Evolutionary conservation across 2,797 vertebrate species (phyloP), one percentile per base, ranked within the genome.

Genomic region (Psittacula derbiana): DNA sequence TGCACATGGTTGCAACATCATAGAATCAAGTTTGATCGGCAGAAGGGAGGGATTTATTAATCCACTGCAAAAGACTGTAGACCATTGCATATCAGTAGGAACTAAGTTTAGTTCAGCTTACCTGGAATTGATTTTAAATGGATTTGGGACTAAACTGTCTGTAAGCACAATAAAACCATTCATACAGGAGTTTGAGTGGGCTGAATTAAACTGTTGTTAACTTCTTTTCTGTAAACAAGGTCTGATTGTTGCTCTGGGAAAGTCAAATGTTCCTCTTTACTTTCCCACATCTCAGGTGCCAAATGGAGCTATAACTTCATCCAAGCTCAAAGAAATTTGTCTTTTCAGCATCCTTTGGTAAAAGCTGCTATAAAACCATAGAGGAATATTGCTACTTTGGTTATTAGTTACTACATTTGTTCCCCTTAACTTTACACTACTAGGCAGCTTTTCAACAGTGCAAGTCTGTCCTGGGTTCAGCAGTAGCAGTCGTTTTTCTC

Each of bases 181-280:
- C 58, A 80, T 73, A 76, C 89, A 91, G 49, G 53, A 73, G 14
- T 28, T 93, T 58, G 43, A 61, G 84, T 91, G 74, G 78, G 74
- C 71, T 85, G 90, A 93, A 46, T 83, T 74, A 67, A 92, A 64
- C 52, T 17, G 46, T 82, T 81, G 81, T 36, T 36, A 38, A 18
- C 1, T 47, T 60, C 50, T 46, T 53, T 73, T 27, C 43, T 93
- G 25, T 71, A 73, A 85, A 92, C 38, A 79, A 69, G 38, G 18
- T 53, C n/a, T 87, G 21, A 62, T 85, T 94, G 67, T 92, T 87
- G 72, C 79, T 83, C 61, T 86, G 91, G 85, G 75, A 66, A 80
- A 67, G 79, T 89, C 79, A 80, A 25, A 57, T 70, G 28, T 92
- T 95, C n/a, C 58, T 80, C 50, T 86, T 73, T 92, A 57, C 81